These are phyloP conservation scores for Drosophila yooni DNA, from an alignment of 2,888 invertebrate species.

Conservation along the genomic window DNA sequence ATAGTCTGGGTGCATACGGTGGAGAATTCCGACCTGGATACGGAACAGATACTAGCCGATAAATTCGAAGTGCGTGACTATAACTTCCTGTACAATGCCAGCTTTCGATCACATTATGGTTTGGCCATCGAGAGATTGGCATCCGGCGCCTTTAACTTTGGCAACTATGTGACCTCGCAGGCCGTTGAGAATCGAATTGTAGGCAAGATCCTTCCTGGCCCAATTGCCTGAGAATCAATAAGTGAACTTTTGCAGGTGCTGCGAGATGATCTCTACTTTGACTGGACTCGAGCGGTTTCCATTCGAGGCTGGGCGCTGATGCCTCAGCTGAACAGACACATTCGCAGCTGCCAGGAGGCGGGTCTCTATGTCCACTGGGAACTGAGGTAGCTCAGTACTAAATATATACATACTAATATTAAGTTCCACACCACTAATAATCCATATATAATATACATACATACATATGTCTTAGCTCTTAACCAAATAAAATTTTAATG, in stretches of 20 bases:
- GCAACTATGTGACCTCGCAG: slow-evolving; percentile 75
- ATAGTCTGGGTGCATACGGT: slow-evolving; percentile 81
- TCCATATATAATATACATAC: no score
- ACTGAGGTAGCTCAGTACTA: slow-evolving; percentile 65
- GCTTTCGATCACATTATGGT: slow-evolving; percentile 76
- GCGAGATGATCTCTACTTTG: slow-evolving; percentile 82
- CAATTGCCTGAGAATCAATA: background rate
- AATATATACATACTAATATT: background rate
- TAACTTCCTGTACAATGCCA: slow-evolving; percentile 77
- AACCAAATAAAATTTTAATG: no score
- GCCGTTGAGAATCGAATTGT: slow-evolving; percentile 81
- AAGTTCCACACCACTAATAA: background rate
- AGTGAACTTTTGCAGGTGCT: slow-evolving; percentile 61
- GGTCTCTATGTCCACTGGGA: slow-evolving; percentile 83
- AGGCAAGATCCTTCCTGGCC: background rate
- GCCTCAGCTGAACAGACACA: slow-evolving; percentile 77
- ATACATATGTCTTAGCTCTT: no score
- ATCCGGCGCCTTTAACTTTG: slow-evolving; percentile 77
- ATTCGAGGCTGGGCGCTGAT: slow-evolving; percentile 83
- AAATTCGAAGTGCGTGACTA: slow-evolving; percentile 81
- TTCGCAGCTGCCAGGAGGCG: slow-evolving; percentile 76
- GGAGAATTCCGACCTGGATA: slow-evolving; percentile 71
- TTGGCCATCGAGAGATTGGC: slow-evolving; percentile 81
- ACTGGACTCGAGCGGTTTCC: slow-evolving; percentile 83
- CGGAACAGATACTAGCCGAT: slow-evolving; percentile 72